phyloP scores from a whole-genome alignment of 2,113 vertebrate genomes.

The Pituophis catenifer region DNA sequence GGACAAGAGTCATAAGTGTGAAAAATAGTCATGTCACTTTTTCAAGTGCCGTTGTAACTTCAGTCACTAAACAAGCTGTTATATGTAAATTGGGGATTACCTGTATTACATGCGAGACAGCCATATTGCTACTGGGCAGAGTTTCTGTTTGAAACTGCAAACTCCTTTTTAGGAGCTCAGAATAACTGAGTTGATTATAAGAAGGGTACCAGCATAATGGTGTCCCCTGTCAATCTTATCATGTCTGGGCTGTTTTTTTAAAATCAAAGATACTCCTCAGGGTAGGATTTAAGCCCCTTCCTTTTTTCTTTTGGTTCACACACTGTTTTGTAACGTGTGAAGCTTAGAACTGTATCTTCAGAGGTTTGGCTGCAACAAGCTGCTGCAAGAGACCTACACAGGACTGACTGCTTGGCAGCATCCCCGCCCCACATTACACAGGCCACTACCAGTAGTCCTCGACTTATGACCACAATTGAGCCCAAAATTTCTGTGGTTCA shows the following conservation, averaged over 20 bases:
- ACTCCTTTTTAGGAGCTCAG: background rate
- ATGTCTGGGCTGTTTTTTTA: background rate
- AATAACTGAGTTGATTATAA: background rate
- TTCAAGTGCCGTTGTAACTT: too few species aligned
- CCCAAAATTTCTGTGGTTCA: background rate
- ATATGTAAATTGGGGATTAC: too few species aligned
- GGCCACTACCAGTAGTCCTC: background rate
- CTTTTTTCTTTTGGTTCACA: background rate
- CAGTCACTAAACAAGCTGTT: too few species aligned
- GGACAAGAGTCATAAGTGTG: too few species aligned
- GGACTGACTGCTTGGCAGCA: background rate
- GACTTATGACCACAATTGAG: background rate
- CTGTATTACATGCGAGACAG: background rate
- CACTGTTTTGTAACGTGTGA: background rate
- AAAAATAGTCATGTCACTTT: background rate
- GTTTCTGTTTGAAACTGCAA: background rate
- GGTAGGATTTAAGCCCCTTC: background rate
- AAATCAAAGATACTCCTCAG: background rate
- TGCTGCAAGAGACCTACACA: background rate
- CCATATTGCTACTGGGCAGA: background rate
- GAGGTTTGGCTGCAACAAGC: background rate
- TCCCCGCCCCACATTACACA: background rate
- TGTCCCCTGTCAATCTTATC: background rate
- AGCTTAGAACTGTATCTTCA: background rate
- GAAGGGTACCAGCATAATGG: background rate